Conservation (phyloP, 2,888 invertebrate genomes). For the Heliconius ismenius region DNA sequence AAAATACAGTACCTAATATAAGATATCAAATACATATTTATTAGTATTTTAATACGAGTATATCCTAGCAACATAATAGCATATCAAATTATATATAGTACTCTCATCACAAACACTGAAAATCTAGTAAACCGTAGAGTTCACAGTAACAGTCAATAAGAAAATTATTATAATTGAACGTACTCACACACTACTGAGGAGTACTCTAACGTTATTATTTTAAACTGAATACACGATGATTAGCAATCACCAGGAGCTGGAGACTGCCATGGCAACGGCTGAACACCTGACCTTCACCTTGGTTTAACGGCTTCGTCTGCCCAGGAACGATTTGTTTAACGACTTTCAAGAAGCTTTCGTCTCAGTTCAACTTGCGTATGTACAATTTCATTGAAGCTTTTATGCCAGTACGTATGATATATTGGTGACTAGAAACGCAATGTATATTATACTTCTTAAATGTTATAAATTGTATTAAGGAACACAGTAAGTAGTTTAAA, state of each 20-base stretch:
- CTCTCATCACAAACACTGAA: background rate
- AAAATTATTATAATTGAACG: slow-evolving; percentile 36
- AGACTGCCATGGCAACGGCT: slow-evolving; percentile 60
- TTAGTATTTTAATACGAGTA: background rate
- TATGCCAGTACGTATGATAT: slow-evolving; percentile 13
- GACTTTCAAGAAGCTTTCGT: slow-evolving; percentile 50
- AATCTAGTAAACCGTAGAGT: slow-evolving; percentile 12
- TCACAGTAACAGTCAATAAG: slow-evolving; percentile 26
- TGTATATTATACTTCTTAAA: slow-evolving; percentile 45
- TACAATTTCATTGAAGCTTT: slow-evolving; percentile 46
- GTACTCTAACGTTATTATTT: slow-evolving; percentile 42
- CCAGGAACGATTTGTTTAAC: slow-evolving; percentile 43
- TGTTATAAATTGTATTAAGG: slow-evolving; percentile 14
- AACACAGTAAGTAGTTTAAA: slow-evolving; percentile 34
- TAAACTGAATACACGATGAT: slow-evolving; percentile 57
- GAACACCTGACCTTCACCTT: slow-evolving; percentile 65
- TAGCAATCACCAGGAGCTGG: slow-evolving; percentile 51
- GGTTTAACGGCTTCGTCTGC: slow-evolving; percentile 59
- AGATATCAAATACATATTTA: background rate
- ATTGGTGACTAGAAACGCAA: slow-evolving; percentile 43
- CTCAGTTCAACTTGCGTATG: slow-evolving; percentile 33
- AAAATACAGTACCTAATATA: background rate
- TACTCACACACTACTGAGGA: slow-evolving; percentile 29
- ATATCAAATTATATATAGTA: background rate
- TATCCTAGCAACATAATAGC: background rate